Conservation (phyloP, 2,888 invertebrate species). For the Pyrgus malvae region DNA sequence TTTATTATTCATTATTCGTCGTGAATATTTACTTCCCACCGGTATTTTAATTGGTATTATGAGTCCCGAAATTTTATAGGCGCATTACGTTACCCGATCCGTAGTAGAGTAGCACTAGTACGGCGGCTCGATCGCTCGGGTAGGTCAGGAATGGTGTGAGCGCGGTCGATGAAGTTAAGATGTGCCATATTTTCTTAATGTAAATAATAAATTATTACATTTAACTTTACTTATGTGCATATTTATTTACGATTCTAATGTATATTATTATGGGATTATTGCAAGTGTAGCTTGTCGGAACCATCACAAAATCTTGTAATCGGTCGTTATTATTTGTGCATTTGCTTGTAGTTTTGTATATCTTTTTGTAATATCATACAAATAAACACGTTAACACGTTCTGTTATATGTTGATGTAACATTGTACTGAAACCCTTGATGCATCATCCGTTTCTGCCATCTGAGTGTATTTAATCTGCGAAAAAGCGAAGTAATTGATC, state of each 20-base stretch:
- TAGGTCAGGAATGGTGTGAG: conserved; percentile 31
- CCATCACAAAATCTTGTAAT: conserved; percentile 62
- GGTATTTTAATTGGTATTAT: conserved; percentile 81
- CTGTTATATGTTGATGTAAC: conserved; percentile 19
- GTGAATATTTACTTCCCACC: conserved; percentile 77
- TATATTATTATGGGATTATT: conserved; percentile 40
- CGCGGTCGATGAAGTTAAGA: conserved; percentile 75
- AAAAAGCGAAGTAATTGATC: background rate
- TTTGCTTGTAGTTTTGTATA: conserved; percentile 71
- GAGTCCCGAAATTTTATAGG: conserved; percentile 55
- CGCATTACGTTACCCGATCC: conserved; percentile 33
- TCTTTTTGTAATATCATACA: conserved; percentile 33
- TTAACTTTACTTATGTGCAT: conserved; percentile 66
- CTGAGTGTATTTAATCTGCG: background rate
- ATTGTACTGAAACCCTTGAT: conserved; percentile 17
- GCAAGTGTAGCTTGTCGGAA: conserved; percentile 51
- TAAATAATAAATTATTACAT: conserved; percentile 76
- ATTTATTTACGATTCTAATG: conserved; percentile 73
- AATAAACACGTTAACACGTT: conserved; percentile 16
- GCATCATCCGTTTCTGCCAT: conserved; percentile 14
- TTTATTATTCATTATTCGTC: conserved; percentile 33
- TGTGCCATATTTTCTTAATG: conserved; percentile 81
- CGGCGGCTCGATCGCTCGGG: conserved; percentile 33
- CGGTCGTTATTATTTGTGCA: conserved; percentile 72
- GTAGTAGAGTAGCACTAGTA: conserved; percentile 38